These are phyloP conservation scores for Notocelia uddmanniana DNA, from an alignment of 2,888 invertebrate genomes.

Conservation along the genomic window DNA sequence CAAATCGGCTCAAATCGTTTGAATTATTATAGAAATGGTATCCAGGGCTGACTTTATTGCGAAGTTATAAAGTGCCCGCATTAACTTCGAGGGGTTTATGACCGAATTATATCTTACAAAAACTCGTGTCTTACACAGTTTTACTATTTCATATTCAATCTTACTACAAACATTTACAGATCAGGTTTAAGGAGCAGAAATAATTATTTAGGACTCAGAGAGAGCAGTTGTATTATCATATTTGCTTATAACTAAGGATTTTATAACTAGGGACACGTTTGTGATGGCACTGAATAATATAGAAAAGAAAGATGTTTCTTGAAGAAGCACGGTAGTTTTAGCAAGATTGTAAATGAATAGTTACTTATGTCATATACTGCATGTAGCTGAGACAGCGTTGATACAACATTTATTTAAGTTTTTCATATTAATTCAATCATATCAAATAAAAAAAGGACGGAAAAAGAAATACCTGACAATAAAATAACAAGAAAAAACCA, in stretches of 20 bases:
- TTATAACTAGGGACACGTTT: constrained; percentile 42
- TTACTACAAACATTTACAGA: constrained; percentile 7
- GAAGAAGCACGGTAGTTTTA: no score
- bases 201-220: not conserved
- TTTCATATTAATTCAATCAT: no score
- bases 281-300: constrained; percentile 40
- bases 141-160: constrained; percentile 20
- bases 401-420: no score
- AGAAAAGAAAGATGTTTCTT: constrained; percentile 1
- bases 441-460: not conserved
- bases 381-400: no score
- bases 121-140: constrained; percentile 23
- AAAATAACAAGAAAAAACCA: no score
- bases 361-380: no score
- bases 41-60: constrained; percentile 56
- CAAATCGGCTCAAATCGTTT: constrained; percentile 51
- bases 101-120: constrained; percentile 47
- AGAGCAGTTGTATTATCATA: constrained; percentile 43
- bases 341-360: no score
- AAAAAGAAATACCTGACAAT: not conserved
- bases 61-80: constrained; percentile 52
- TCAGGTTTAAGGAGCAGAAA: not conserved
- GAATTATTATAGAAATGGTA: constrained; percentile 59
- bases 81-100: constrained; percentile 50
- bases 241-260: constrained; percentile 45